A percentile compares a stretch with the other conserved stretches of the same genome.
phyloP scores from a whole-genome alignment of 2,113 vertebrate species.

The Oriolus oriolus region DNA sequence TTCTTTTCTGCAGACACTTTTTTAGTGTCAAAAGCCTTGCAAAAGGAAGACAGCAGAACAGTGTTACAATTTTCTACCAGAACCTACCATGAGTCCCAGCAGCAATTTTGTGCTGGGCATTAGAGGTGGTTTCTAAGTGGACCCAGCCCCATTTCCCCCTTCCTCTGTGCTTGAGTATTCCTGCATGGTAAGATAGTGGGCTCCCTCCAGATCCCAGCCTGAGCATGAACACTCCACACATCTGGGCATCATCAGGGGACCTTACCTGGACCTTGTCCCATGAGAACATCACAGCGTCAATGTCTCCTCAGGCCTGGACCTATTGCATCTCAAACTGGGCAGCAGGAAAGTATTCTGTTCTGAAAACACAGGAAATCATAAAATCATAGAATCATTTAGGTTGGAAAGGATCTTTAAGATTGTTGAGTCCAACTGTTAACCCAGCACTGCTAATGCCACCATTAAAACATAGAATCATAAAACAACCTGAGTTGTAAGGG shows the following conservation, averaged over 20 bases:
- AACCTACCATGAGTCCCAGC: neutral
- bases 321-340: neutral
- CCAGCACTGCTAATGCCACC: neutral
- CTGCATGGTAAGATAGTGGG: neutral
- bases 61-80: neutral
- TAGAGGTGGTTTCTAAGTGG: neutral
- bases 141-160: accelerated
- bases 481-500: neutral
- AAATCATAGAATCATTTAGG: neutral
- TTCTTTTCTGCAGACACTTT: neutral
- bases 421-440: neutral
- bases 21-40: neutral
- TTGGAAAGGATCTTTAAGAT: neutral
- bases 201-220: neutral
- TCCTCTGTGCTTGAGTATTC: neutral
- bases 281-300: neutral
- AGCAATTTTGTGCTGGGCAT: neutral
- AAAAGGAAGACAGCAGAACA: neutral
- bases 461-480: neutral
- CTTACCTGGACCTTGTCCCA: neutral
- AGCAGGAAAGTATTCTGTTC: neutral
- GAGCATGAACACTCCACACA: neutral
- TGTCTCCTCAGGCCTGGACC: neutral
- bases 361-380: neutral
- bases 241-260: neutral